Evolutionary conservation across 2,113 vertebrate genomes (phyloP).

Genomic region (Collichthys lucidus): DNA sequence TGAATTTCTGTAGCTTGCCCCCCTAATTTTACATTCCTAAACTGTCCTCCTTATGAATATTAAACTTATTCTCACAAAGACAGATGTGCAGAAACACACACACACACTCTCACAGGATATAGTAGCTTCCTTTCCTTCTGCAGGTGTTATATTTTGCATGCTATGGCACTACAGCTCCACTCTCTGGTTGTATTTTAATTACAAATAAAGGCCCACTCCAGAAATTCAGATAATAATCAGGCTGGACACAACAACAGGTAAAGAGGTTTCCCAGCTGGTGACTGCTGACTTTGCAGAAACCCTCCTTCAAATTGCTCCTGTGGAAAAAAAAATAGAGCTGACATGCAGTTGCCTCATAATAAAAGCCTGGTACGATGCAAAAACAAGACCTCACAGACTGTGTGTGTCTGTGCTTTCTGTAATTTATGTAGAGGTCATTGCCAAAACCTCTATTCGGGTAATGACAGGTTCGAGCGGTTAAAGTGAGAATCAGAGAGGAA

Average conservation of each 20-base stretch:
- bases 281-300: background rate
- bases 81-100: background rate
- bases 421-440: constrained; percentile 6
- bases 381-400: constrained; percentile 41
- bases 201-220: background rate
- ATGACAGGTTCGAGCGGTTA: constrained; percentile 26
- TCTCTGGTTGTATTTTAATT: constrained; percentile 43
- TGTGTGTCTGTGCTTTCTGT: constrained; percentile 11
- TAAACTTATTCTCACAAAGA: background rate
- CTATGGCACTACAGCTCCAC: constrained; percentile 54
- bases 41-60: background rate
- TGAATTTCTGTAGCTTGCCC: too few species aligned
- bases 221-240: background rate
- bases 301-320: background rate
- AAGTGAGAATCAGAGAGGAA: constrained; percentile 17
- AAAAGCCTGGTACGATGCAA: background rate
- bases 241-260: too few species aligned
- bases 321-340: constrained; percentile 18
- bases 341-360: constrained; percentile 6
- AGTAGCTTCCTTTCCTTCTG: background rate
- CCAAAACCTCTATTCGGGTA: background rate
- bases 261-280: too few species aligned
- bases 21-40: background rate
- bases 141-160: background rate
- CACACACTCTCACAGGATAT: background rate